Evolutionary conservation across 2,113 vertebrate genomes (phyloP), one percentile per base, ranked within the genome.

Genomic region (Ptychochromis oligacanthus): DNA sequence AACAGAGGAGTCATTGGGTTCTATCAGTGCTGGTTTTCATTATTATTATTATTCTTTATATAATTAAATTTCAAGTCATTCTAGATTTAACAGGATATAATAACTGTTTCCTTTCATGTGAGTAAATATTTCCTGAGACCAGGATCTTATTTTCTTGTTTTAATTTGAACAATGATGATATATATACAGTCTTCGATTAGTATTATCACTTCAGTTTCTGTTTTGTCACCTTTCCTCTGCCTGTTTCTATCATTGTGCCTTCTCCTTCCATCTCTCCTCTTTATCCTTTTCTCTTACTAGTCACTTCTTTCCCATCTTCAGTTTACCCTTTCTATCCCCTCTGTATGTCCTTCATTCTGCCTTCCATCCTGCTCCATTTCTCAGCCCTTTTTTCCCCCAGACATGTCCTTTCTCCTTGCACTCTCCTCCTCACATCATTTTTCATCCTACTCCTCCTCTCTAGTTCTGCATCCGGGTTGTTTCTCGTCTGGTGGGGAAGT

Each of bases 401-500:
- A 49, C 15, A 11, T 46, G 4, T 22, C 24, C 20, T 62, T 22
- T 22, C 26, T 75, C 28, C 17, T 67, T 62, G 6, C n/a, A n/a
- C 26, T 49, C 24, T 4, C 31, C 12, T 80, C 61, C 62, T 18
- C 40, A 57, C 22, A 7, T 64, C 34, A 26, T 79, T 34, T 54
- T 77, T 64, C n/a, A 49, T 64, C 15, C 49, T 79, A 12, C n/a
- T 84, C 49, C 55, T 79, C 13, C 55, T 75, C 17, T 79, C 12
- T 15, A 5, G 7, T 86, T 85, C 80, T 86, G 77, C 75, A 67
- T 93, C 82, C 80, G 80, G 82, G 77, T 80, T 20, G 13, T 84
- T 81, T 88, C 40, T 55, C 15, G 26, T n/a, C 80, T 56, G 3
- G 2, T 65, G 61, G 61, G 79, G 88, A 95, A 94, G 91, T 94